A percentile compares a stretch with the other conserved stretches of the same genome.
Evolutionary conservation across 2,888 invertebrate species (phyloP).

Genomic region (Argyra leucocephala): DNA sequence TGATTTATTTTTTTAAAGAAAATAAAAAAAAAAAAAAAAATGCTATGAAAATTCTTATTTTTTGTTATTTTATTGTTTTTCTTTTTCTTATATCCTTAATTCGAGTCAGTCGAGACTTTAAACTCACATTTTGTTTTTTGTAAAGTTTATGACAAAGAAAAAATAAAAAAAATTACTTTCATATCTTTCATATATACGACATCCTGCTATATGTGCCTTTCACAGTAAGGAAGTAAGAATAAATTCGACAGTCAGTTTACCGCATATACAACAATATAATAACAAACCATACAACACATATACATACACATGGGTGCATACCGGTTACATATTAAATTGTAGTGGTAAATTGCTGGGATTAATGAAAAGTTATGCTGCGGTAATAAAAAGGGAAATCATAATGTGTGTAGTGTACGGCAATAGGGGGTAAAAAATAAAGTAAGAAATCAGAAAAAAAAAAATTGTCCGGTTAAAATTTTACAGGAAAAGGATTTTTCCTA

Average conservation of each 20-base stretch:
- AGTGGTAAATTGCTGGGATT: not conserved
- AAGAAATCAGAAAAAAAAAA: not conserved
- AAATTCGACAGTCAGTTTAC: not conserved
- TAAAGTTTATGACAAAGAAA: too few species aligned
- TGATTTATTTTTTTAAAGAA: not conserved
- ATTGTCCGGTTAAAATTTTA: not conserved
- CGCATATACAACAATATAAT: not conserved
- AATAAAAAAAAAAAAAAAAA: too few species aligned
- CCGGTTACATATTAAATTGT: too few species aligned
- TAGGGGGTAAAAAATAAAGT: not conserved
- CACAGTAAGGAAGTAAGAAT: not conserved
- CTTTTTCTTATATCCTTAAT: not conserved
- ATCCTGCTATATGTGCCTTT: too few species aligned
- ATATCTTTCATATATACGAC: too few species aligned
- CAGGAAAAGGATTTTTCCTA: not conserved
- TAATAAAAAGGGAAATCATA: not conserved
- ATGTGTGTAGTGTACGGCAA: not conserved
- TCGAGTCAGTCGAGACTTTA: not conserved
- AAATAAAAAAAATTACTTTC: too few species aligned
- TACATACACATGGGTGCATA: not conserved
- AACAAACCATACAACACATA: not conserved
- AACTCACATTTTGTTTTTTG: not conserved
- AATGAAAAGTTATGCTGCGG: not conserved
- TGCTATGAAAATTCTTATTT: not conserved
- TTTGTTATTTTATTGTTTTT: not conserved